phyloP scores from a whole-genome alignment of 2,797 vertebrate genomes.

The Phalloptychus januarius region DNA sequence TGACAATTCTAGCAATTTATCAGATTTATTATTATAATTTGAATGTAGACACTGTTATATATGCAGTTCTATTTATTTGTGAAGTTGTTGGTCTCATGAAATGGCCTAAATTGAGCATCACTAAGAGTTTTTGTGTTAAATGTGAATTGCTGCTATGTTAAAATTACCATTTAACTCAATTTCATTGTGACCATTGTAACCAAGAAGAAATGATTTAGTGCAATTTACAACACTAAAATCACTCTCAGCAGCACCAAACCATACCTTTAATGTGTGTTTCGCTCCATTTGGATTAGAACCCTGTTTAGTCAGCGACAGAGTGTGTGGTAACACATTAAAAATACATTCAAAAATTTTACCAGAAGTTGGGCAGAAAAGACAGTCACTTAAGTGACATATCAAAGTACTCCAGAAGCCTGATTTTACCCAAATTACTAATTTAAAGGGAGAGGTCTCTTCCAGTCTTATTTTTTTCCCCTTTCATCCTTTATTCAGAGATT shows the following conservation, averaged over 20 bases:
- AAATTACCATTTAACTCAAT: constrained; percentile 27
- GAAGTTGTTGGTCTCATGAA: background rate
- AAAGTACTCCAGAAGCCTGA: constrained; percentile 55
- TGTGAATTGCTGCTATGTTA: constrained; percentile 29
- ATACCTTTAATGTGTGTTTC: constrained; percentile 30
- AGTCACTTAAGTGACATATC: constrained; percentile 48
- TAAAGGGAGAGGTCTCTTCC: constrained; percentile 47
- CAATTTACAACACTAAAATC: constrained; percentile 28
- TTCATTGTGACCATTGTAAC: constrained; percentile 22
- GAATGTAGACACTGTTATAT: background rate
- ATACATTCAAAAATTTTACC: constrained; percentile 26
- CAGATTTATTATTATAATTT: background rate
- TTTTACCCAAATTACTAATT: constrained; percentile 53
- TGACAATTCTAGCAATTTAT: background rate
- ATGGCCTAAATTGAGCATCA: background rate
- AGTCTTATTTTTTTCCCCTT: constrained; percentile 19
- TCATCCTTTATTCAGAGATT: constrained; percentile 44
- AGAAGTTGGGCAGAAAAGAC: constrained; percentile 30
- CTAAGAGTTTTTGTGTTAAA: constrained; percentile 14
- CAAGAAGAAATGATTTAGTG: constrained; percentile 14
- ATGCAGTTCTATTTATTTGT: constrained; percentile 15
- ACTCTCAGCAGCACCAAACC: constrained; percentile 11
- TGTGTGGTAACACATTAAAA: constrained; percentile 34
- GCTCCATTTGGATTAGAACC: constrained; percentile 20
- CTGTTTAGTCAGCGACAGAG: constrained; percentile 24